phyloP scores from a whole-genome alignment of 2,888 invertebrate genomes.

The Thymelicus acteon region DNA sequence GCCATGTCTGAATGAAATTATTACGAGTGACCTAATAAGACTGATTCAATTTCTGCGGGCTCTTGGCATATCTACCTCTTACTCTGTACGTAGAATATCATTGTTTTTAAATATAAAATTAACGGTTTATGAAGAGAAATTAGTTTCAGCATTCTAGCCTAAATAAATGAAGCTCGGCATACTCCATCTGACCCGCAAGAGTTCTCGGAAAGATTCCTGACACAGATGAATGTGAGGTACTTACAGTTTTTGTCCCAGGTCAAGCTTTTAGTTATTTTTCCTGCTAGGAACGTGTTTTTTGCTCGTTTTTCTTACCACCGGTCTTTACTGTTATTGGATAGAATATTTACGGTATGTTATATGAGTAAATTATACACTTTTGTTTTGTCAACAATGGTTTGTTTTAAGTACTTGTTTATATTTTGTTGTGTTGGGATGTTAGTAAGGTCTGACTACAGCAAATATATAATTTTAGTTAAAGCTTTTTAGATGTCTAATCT shows the following conservation, averaged over 20 bases:
- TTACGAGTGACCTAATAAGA: too few species aligned
- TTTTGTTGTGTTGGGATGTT: too few species aligned
- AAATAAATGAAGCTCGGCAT: constrained; percentile 22
- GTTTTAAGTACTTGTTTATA: too few species aligned
- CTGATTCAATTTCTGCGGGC: too few species aligned
- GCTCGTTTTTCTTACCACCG: constrained; percentile 7
- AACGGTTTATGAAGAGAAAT: constrained; percentile 19
- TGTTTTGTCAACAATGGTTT: too few species aligned
- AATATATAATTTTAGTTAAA: too few species aligned
- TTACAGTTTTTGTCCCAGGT: constrained; percentile 14
- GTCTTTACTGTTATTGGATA: neutral
- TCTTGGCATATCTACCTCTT: too few species aligned
- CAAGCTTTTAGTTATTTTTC: constrained; percentile 29
- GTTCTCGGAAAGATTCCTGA: constrained; percentile 27
- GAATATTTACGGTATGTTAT: neutral
- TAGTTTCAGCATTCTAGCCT: constrained; percentile 22
- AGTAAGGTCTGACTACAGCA: too few species aligned
- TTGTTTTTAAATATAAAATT: constrained; percentile 9
- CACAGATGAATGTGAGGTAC: constrained; percentile 34
- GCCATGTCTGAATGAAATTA: too few species aligned
- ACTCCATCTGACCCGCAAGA: constrained; percentile 16
- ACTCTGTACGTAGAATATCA: too few species aligned
- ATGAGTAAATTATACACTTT: too few species aligned
- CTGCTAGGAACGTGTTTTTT: constrained; percentile 20
- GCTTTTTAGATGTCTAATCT: too few species aligned